Base-by-base conservation (phyloP, 37 sponge, comb jelly and placozoan genomes). In the Beroe ovata region DNA sequence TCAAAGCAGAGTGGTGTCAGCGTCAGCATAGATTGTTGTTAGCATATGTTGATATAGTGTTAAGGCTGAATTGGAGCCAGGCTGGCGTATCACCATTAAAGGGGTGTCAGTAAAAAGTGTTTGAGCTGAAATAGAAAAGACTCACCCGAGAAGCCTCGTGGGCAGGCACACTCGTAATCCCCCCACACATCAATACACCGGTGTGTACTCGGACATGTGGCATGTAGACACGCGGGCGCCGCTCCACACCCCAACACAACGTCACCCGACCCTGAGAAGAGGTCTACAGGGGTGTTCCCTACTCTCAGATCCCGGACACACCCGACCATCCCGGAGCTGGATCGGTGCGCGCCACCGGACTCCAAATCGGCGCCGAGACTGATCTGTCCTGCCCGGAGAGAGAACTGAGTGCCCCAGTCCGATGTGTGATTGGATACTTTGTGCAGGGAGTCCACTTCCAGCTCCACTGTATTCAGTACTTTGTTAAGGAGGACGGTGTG, bases 221-320 rank as follows among this genome's bases (percentile, higher is more conserved):
- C 35, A 23, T 39, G 42, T 8, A 77, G 38, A 40, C 84, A 77
- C 54, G 84, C 33, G 54, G 84, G 84, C n/a, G 84, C 54, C 23
- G 33, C 84, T 4, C 41, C 84, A 42, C 84, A 77, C 47, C 84
- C 84, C 38, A 77, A 16, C 69, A 29, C 18, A 34, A 66, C 69
- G 16, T 66, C 69, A 2, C 69, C 69, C 36, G 18, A 34, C 6
- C 18, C 18, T 11, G 33, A 25, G 36, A 66, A 66, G 1, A 66
- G 33, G 30, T 66, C 69, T 2, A 66, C 35, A 6, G 29, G 32
- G 2, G 0, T 29, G 36, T 66, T 66, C 25, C 69, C 69, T 4
- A 66, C 69, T 34, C 69, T 1, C 14, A 66, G 36, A 30, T 66
- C 69, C 84, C 84, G 35, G 54, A 77, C 84, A 77, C 84, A 77